These are phyloP conservation scores for Carcharodon carcharias DNA, from an alignment of 2,797 vertebrate genomes.

Conservation along the genomic window DNA sequence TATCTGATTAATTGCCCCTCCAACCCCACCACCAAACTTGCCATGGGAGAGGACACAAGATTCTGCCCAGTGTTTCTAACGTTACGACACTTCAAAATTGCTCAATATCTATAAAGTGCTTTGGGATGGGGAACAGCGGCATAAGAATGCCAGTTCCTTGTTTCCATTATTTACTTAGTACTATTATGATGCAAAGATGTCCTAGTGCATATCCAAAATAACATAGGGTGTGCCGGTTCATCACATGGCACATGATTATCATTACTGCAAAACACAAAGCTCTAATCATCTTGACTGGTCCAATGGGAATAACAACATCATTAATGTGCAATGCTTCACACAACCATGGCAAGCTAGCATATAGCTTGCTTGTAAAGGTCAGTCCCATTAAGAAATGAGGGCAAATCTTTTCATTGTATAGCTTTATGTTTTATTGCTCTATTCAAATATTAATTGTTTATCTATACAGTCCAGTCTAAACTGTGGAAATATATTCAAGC, in stretches of 20 bases:
- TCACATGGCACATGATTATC: background rate
- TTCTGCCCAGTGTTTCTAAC: background rate
- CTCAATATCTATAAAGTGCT: background rate
- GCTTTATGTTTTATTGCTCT: background rate
- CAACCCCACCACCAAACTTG: too few species aligned
- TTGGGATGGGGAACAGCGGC: background rate
- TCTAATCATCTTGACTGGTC: background rate
- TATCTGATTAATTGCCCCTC: too few species aligned
- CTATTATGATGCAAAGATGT: background rate
- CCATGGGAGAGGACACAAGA: too few species aligned
- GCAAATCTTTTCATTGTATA: background rate
- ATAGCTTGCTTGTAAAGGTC: background rate
- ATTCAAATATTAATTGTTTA: background rate
- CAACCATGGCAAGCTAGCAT: background rate
- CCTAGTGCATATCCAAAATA: background rate
- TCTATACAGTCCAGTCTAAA: background rate
- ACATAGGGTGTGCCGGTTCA: background rate
- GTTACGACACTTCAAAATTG: background rate
- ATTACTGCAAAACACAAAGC: background rate
- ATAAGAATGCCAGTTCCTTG: background rate
- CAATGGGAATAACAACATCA: background rate
- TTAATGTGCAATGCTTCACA: background rate
- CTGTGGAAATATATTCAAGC: background rate
- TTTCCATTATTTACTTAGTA: background rate
- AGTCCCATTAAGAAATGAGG: background rate